phyloP scores from a whole-genome alignment of 2,797 vertebrate genomes.

The Masticophis lateralis region DNA sequence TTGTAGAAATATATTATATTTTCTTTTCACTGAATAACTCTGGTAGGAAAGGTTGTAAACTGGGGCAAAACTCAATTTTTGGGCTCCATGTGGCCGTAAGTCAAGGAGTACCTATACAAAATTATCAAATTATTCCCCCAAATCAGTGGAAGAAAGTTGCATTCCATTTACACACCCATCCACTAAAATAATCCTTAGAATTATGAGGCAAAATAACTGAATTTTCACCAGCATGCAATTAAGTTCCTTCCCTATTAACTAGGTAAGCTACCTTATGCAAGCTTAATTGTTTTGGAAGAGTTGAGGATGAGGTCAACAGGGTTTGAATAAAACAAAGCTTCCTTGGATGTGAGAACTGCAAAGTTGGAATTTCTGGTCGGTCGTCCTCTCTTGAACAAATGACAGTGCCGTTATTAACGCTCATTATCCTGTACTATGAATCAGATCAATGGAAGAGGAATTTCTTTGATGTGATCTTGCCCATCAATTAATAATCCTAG shows the following conservation, averaged over 20 bases:
- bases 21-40: neutral
- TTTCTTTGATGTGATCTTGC: slow-evolving; percentile 42
- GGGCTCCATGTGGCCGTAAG: neutral
- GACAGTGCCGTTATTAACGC: slow-evolving; percentile 36
- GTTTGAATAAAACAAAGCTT: slow-evolving; percentile 15
- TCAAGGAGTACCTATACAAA: too few species aligned
- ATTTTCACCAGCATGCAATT: neutral
- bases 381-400: slow-evolving; percentile 4
- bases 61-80: neutral
- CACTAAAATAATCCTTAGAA: neutral
- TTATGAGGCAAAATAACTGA: neutral
- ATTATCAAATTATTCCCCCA: neutral
- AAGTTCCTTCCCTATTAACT: neutral
- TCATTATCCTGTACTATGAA: slow-evolving; percentile 50
- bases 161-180: neutral
- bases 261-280: neutral
- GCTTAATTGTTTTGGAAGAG: slow-evolving; percentile 13
- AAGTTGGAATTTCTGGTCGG: slow-evolving; percentile 25
- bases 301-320: slow-evolving; percentile 31
- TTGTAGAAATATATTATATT: too few species aligned
- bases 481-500: neutral
- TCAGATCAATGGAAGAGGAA: slow-evolving; percentile 29
- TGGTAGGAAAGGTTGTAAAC: neutral
- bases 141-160: neutral
- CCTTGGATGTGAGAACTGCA: neutral